Evolutionary conservation across 2,888 invertebrate genomes (phyloP), one percentile per base, ranked within the genome.

Genomic region (Macrophya alboannulata): DNA sequence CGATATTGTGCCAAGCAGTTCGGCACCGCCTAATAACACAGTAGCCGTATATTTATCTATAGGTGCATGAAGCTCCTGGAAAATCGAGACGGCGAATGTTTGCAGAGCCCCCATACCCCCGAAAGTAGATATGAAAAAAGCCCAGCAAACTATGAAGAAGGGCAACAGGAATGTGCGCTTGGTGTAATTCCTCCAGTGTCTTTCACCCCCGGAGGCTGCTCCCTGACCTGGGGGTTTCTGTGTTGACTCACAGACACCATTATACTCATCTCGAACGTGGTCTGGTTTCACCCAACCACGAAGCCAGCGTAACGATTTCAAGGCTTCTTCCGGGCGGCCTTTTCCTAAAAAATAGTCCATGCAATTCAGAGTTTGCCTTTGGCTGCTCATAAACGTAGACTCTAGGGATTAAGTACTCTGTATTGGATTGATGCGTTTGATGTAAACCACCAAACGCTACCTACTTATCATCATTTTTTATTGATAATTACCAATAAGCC

Each of bases 21-120:
- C 96, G 0, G 96, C 95, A 15, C 96, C 92, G 0, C 97, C 97
- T 40, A 97, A 94, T 43, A 97, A 94, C 65, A 97, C 95, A 0
- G 97, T 97, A 0, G 97, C 97, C 86, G 96, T 95, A 93, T 97
- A 97, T 90, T 96, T 96, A 90, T 97, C 96, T 86, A 97, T 95
- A 0, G 97, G 97, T 0, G 97, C 96, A 77, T 96, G 95, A 43
- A 97, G 91, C 86, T 95, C 95, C n/a, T n/a, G 79, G 95, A 97
- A 97, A 89, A 97, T 97, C 87, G 94, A 95, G 6, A 97, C 97
- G 25, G 97, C 96, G 89, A 96, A 97, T 0, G 96, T 97, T 93
- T 96, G 96, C 40, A 97, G 93, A 0, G 97, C 96, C 0, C 96
- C 96, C 94, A 96, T 96, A 0, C 97, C 97, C 55, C 96, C 96